Conservation (phyloP, 1,140 invertebrate species). For the Papilio machaon region DNA sequence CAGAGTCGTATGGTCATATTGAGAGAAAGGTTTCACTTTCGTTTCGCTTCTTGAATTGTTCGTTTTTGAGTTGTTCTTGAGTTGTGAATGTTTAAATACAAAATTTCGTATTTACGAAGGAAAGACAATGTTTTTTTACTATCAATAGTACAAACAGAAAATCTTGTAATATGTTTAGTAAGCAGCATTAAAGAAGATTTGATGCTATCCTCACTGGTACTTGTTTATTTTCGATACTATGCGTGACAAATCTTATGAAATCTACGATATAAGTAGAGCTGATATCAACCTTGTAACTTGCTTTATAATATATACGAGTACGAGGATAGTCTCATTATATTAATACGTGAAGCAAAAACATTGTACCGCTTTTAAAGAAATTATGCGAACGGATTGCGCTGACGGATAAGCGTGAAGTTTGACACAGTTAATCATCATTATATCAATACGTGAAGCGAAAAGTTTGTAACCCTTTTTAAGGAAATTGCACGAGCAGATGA, state of each 20-base stretch:
- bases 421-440: too few relatives aligned
- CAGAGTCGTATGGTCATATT: too few relatives aligned
- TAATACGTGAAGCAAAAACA: too few relatives aligned
- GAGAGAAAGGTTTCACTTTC: too few relatives aligned
- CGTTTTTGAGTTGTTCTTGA: neutral
- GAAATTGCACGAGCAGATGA: too few relatives aligned
- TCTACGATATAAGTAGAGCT: neutral
- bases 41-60: neutral
- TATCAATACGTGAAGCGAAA: too few relatives aligned
- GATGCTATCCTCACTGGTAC: neutral
- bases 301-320: neutral
- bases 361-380: too few relatives aligned
- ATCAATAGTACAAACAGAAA: neutral
- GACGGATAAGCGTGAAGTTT: too few relatives aligned
- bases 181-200: neutral
- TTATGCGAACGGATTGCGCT: too few relatives aligned
- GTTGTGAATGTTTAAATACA: neutral
- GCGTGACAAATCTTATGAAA: neutral
- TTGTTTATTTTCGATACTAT: neutral
- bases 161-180: neutral
- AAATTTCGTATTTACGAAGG: neutral
- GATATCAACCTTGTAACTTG: neutral
- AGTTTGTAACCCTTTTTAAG: too few relatives aligned
- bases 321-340: neutral
- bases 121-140: neutral